Percentiles rank a stretch among this genome's conserved stretches.
Conservation (phyloP, 2,797 vertebrate species). For the Siniperca scherzeri region DNA sequence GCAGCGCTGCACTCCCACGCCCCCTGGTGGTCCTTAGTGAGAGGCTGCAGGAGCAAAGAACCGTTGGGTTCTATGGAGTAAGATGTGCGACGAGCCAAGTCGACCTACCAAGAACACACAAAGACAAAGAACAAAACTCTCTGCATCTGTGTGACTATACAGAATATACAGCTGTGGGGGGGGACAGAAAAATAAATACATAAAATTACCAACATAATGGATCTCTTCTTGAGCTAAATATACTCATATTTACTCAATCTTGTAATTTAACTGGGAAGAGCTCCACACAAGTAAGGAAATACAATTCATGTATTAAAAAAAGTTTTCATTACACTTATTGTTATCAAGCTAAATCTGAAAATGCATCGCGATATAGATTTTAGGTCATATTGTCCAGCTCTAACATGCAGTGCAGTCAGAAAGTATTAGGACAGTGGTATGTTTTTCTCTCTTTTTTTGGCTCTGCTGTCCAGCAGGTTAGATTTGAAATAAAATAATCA, state of each 20-base stretch:
- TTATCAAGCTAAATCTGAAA: background rate
- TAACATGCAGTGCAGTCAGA: background rate
- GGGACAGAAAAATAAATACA: background rate
- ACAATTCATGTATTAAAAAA: background rate
- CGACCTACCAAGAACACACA: slow-evolving; percentile 80
- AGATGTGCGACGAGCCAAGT: slow-evolving; percentile 71
- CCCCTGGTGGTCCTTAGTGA: slow-evolving; percentile 93
- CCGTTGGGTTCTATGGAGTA: slow-evolving; percentile 86
- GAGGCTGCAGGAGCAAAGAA: slow-evolving; percentile 89
- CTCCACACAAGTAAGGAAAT: background rate
- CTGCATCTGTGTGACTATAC: background rate
- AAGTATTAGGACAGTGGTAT: background rate
- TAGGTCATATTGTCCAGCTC: background rate
- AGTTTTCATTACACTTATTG: background rate
- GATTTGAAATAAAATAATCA: background rate
- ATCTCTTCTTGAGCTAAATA: background rate
- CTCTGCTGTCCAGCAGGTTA: background rate
- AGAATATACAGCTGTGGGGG: too few relatives aligned
- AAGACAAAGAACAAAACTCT: background rate
- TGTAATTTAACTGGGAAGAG: background rate
- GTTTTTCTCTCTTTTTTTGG: background rate
- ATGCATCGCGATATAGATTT: background rate
- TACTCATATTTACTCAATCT: background rate
- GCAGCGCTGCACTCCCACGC: slow-evolving; percentile 89
- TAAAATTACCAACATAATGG: background rate